Base-by-base conservation (phyloP, 2,888 invertebrate species). In the Steinernema carpocapsae region DNA sequence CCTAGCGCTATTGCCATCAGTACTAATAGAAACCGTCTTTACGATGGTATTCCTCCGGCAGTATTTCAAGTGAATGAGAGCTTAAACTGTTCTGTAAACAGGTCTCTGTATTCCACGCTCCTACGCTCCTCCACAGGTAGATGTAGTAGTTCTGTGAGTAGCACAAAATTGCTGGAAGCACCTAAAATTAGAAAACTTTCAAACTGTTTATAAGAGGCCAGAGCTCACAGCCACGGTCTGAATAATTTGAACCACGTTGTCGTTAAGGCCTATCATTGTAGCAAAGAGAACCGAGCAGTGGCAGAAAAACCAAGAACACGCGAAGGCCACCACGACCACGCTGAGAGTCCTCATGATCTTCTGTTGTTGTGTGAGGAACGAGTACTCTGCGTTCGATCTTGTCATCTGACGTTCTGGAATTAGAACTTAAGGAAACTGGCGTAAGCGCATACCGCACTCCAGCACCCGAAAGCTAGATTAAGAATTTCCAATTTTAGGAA, bases 121-220 rank as follows among this genome's bases (percentile, higher is more conserved):
- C 56, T 19, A 3, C 26, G 56, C 56, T 56, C 26, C 56, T 10
- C 56, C 56, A 56, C 56, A 56, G 26, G 56, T 56, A 56, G 26
- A 56, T 56, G 56, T 56, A 56, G 56, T 56, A 56, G 56, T 56
- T 56, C 56, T 56, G 56, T 6, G 56, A 10, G 56, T 56, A 56
- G 56, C 56, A 56, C 56, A 56, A 12, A 22, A 56, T 51, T 6
- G 51, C 51, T 51, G 51, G 51, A 19, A 51, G 7, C 51, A 51
- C 51, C 51, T 51, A 19, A 51, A 19, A 51, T 51, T n/a, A 51
- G 12, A n/a, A n/a, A n/a, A n/a, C n/a, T n/a, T n/a, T n/a, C n/a
- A n/a, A n/a, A n/a, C n/a, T n/a, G n/a, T n/a, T n/a, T n/a, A n/a
- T n/a, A n/a, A n/a, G n/a, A n/a, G n/a, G n/a, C n/a, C n/a, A n/a